Evolutionary conservation across 2,113 vertebrate species (phyloP).

Genomic region (Thymallus thymallus): DNA sequence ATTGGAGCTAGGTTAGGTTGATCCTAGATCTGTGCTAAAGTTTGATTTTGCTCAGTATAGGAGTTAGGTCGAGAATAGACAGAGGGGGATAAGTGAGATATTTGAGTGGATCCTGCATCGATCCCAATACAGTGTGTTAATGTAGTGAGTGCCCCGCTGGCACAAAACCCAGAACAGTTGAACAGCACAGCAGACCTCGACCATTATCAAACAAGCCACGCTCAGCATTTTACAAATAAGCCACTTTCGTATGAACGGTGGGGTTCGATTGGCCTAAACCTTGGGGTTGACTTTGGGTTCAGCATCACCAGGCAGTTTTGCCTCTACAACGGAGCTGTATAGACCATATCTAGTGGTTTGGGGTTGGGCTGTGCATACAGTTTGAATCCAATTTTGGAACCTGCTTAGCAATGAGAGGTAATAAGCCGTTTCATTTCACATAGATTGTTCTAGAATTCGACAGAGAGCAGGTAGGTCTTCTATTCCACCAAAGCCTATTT

Average conservation of each 20-base stretch:
- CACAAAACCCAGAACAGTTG: conserved; percentile 43
- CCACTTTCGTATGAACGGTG: conserved; percentile 2
- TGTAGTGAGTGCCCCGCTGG: conserved; percentile 36
- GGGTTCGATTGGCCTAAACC: conserved; percentile 20
- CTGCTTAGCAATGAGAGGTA: no score
- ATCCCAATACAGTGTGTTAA: conserved; percentile 18
- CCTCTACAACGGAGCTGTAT: conserved; percentile 25
- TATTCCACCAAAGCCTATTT: no score
- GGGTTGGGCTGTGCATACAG: conserved; percentile 16
- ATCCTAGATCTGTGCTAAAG: no score
- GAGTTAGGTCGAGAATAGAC: neutral
- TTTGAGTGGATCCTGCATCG: conserved; percentile 41
- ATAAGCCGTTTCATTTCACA: no score
- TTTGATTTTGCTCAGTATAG: no score
- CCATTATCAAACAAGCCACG: conserved; percentile 48
- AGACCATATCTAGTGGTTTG: conserved; percentile 31
- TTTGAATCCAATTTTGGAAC: no score
- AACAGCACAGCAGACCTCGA: conserved; percentile 51
- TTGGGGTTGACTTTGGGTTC: conserved; percentile 32
- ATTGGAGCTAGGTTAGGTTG: no score
- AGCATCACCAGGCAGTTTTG: conserved; percentile 35
- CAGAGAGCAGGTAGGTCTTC: conserved; percentile 12
- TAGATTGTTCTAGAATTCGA: neutral
- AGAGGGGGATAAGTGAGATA: conserved; percentile 2
- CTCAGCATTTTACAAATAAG: conserved; percentile 56